These are phyloP conservation scores for Nomada goodeniana DNA, from an alignment of 2,888 invertebrate species.

Conservation along the genomic window DNA sequence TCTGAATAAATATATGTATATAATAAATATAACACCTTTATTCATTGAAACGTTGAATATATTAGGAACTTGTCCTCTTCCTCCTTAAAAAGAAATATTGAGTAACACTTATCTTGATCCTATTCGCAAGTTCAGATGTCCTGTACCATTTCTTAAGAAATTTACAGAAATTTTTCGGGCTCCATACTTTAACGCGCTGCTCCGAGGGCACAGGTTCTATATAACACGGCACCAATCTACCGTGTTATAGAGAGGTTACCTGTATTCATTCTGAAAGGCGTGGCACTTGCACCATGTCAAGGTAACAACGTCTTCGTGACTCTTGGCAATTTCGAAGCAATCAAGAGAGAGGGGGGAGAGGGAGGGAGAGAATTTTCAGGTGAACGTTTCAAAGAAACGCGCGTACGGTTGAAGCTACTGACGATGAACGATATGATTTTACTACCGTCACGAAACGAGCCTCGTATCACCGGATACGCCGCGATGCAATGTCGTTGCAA, in stretches of 20 bases:
- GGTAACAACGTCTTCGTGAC: conserved; percentile 52
- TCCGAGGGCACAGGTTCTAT: too few relatives aligned
- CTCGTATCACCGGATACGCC: background rate
- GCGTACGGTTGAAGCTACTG: background rate
- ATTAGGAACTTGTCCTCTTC: too few relatives aligned
- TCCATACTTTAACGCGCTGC: too few relatives aligned
- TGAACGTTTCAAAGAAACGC: conserved; percentile 8
- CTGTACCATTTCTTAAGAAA: too few relatives aligned
- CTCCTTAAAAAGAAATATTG: too few relatives aligned
- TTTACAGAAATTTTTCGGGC: too few relatives aligned
- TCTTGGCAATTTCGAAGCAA: conserved; percentile 30
- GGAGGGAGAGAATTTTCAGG: conserved; percentile 20
- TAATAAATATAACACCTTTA: too few relatives aligned
- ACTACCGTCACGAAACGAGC: background rate
- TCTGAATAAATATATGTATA: too few relatives aligned
- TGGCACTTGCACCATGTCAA: conserved; percentile 32
- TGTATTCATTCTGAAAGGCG: conserved; percentile 42
- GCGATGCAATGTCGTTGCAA: background rate
- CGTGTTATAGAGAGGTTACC: background rate
- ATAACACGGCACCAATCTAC: too few relatives aligned
- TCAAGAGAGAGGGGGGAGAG: background rate
- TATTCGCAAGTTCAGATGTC: too few relatives aligned
- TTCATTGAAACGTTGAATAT: too few relatives aligned
- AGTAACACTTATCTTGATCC: too few relatives aligned
- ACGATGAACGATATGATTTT: conserved; percentile 16